phyloP scores from a whole-genome alignment of 2,888 invertebrate species.

The Nebria salina region DNA sequence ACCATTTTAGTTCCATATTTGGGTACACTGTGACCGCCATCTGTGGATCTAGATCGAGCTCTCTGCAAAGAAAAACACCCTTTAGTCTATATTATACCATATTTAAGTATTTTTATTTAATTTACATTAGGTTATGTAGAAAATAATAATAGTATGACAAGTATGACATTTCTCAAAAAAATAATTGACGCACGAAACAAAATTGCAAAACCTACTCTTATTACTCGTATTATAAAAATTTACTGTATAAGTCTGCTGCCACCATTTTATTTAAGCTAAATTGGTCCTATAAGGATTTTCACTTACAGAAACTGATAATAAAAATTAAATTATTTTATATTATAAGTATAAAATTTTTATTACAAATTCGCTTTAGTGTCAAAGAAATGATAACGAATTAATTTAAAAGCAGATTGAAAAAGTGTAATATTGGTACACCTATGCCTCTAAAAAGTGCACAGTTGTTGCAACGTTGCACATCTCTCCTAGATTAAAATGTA shows the following conservation, averaged over 20 bases:
- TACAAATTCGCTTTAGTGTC: no score
- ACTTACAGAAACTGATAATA: no score
- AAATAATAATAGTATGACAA: neutral
- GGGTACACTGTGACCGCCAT: slow-evolving; percentile 62
- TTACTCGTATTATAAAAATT: neutral
- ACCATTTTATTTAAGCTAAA: neutral
- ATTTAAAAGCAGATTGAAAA: neutral
- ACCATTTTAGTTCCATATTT: slow-evolving; percentile 62
- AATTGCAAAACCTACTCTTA: slow-evolving; percentile 5
- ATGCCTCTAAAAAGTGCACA: neutral
- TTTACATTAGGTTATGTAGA: neutral
- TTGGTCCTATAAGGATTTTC: no score
- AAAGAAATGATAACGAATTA: neutral
- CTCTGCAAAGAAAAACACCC: slow-evolving; percentile 24
- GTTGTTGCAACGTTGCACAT: neutral
- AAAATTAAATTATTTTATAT: no score
- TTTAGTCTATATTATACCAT: neutral
- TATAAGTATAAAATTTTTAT: no score
- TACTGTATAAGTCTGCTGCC: neutral
- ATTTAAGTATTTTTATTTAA: neutral
- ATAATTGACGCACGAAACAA: slow-evolving; percentile 16
- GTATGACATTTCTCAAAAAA: slow-evolving; percentile 9
- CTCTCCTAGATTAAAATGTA: slow-evolving; percentile 20
- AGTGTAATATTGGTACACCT: neutral
- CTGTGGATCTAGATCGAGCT: slow-evolving; percentile 50